A percentile compares a stretch with the other conserved stretches of the same genome.
phyloP scores from a whole-genome alignment of 2,888 invertebrate genomes.

The Orchesella flavescens region DNA sequence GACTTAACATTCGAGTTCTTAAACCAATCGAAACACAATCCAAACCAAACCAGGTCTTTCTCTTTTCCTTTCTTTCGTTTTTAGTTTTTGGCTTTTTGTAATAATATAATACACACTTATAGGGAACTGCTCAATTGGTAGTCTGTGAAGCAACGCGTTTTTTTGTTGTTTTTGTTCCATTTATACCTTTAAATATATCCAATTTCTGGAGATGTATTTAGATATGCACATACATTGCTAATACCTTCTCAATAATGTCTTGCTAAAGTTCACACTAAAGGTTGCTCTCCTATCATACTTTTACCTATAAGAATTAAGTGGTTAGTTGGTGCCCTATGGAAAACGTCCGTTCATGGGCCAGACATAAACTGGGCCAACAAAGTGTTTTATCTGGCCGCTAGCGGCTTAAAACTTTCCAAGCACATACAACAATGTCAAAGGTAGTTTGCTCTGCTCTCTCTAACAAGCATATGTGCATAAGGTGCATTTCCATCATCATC shows the following conservation, averaged over 20 bases:
- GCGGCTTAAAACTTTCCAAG: neutral
- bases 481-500: neutral
- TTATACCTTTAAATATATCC: too few species aligned
- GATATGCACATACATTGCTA: neutral
- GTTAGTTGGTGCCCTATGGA: neutral
- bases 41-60: neutral
- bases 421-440: constrained; percentile 14
- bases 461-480: neutral
- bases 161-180: too few species aligned
- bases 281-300: too few species aligned
- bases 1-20: constrained; percentile 16
- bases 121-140: neutral
- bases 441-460: neutral
- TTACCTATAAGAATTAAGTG: too few species aligned
- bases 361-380: constrained; percentile 25
- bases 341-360: neutral
- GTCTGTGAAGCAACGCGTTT: too few species aligned
- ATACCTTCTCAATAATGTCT: neutral
- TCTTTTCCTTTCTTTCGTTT: constrained; percentile 11
- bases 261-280: too few species aligned
- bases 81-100: neutral
- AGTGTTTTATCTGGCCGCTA: constrained; percentile 22
- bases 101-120: neutral
- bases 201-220: too few species aligned
- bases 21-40: constrained; percentile 21